Evolutionary conservation across 2,888 invertebrate species (phyloP), one percentile per base, ranked within the genome.

Genomic region (Odontocolon sp.): DNA sequence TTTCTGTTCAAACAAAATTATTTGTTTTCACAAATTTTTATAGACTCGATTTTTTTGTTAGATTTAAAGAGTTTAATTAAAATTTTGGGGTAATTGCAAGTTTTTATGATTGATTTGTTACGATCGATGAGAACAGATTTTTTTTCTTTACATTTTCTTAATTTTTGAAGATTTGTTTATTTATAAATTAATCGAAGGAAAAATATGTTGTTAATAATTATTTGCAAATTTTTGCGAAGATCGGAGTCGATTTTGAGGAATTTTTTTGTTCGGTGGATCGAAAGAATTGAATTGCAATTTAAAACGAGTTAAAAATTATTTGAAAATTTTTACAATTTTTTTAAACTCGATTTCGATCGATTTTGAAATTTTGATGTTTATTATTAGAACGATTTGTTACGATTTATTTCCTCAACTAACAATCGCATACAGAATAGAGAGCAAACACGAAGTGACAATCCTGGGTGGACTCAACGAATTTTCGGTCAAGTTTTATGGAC

Each of bases 401-500:
- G 18, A 33, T 16, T 18, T 71, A 82, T 78, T 83, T 85, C 84
- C 86, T 87, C 81, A 82, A 82, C 80, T 45, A n/a, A 8, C 9
- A 23, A 79, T 73, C 16, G 47, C 64, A 74, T 72, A 81, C 92
- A 97, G 97, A 88, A 99, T 99, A 90, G 99, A 99, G 92, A 98
- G 98, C 91, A 99, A 99, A 92, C 99, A 99, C 91, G 99, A 99
- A 92, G 99, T 99, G 81, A 99, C 99, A 63, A 98, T 99, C 87
- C 93, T 99, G 79, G 98, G 98, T 73, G 99, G 99, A 66, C 94
- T 99, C 78, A 99, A 99, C 92, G 99, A 99, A 92, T 99, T 99
- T 92, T 98, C 98, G 91, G 99, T 99, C 80, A 99, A 99, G 93
- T 99, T 99, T 92, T 98, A 98, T 91, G 99, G 99, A 75, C 99